These are phyloP conservation scores for Ceratina australensis DNA, from an alignment of 1,140 invertebrate species.

Conservation along the genomic window DNA sequence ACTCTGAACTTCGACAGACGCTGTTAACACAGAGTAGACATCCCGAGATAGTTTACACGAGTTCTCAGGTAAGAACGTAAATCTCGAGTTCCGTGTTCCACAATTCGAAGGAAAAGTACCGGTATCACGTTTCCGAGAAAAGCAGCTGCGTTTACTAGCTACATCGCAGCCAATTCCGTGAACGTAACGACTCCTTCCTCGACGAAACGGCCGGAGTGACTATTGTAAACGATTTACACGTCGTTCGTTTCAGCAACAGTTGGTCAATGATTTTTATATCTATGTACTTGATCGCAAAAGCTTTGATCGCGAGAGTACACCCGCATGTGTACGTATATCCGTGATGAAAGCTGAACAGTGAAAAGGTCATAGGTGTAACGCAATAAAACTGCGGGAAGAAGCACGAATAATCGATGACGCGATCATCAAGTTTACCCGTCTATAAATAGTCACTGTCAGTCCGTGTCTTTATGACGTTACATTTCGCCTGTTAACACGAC, in stretches of 20 bases:
- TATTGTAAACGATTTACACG: neutral
- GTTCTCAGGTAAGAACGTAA: neutral
- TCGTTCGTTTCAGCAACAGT: neutral
- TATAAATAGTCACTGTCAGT: neutral
- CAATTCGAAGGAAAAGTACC: neutral
- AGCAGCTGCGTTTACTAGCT: neutral
- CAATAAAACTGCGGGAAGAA: neutral
- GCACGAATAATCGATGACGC: slow-evolving; percentile 23
- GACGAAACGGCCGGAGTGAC: neutral
- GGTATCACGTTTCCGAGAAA: neutral
- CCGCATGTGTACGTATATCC: too few species aligned
- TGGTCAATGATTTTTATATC: too few species aligned
- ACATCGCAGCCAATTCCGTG: neutral
- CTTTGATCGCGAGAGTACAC: too few species aligned
- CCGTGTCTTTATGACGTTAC: slow-evolving; percentile 9
- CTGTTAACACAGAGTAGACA: too few species aligned
- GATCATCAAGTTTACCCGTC: neutral
- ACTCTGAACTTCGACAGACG: too few species aligned
- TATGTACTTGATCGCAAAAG: too few species aligned
- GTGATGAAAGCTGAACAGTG: too few species aligned
- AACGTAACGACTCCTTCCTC: neutral
- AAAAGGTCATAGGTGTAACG: slow-evolving; percentile 10
- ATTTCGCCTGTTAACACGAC: neutral
- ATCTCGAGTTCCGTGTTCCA: neutral
- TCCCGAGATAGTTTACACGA: neutral